Evolutionary conservation across 2,888 invertebrate species (phyloP), one percentile per base, ranked within the genome.

Genomic region (Arge pagana): DNA sequence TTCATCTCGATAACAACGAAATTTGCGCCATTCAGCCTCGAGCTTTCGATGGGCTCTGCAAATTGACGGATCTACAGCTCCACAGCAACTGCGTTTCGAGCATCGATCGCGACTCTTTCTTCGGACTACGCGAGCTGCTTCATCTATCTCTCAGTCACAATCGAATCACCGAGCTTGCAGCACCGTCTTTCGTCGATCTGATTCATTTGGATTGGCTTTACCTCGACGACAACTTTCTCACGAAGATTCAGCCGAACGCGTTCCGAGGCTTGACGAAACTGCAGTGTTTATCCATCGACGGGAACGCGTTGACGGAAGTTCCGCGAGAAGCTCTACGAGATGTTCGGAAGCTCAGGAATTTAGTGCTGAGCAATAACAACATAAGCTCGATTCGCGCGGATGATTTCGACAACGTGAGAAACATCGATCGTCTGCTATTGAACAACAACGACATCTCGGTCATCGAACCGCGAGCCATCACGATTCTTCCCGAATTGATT

Each of bases 171-270:
- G 70, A 68, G 48, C 66, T 79, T 3, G 71, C 70, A 30, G 65
- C 71, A 13, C 67, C 69, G 3, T 69, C 74, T 5, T 79, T 79
- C 60, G 49, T 59, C 3, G 68, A 67, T 48, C 61, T 78, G 52
- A 57, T 59, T 7, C 70, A 70, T 5, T 6, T 64, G 43, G 66
- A 66, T 51, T 71, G 65, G 37, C 64, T 79, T 6, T 74, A 76
- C 57, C 59, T 79, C 52, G 77, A 73, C 54, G 65, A 73, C 53
- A 79, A 79, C 62, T 69, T 63, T 43, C 61, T 79, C 55, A 67
- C 60, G 24, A 62, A 63, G 48, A 62, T 79, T 35, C 63, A 65
- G 24, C 69, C 68, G 50, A 77, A 73, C 0, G 24, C 43, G 4
- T 54, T 63, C 5, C 52, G 56, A 3, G 74, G 72, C 37, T 62